Conservation (phyloP, 2,797 vertebrate genomes). For the Intellagama lesueurii region DNA sequence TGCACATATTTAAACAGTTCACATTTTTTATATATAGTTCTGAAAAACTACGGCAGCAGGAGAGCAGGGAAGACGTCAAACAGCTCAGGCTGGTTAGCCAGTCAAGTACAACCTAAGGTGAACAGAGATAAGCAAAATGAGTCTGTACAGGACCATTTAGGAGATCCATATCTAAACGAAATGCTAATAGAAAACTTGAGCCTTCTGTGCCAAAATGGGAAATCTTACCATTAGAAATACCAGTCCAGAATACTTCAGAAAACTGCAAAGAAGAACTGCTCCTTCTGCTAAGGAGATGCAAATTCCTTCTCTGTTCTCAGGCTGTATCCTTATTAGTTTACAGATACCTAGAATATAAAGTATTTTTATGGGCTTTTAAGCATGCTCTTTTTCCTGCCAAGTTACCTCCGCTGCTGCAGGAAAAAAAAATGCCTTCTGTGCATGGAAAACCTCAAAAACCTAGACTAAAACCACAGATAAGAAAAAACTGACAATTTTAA, state of each 20-base stretch:
- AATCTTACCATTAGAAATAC: too few relatives aligned
- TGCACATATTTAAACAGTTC: neutral
- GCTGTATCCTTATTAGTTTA: neutral
- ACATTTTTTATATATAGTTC: slow-evolving; percentile 14
- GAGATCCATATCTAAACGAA: slow-evolving; percentile 10
- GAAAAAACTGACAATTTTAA: slow-evolving; percentile 21
- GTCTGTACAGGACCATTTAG: neutral
- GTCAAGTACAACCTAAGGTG: neutral
- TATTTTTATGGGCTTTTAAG: slow-evolving; percentile 29
- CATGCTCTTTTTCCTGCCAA: slow-evolving; percentile 36
- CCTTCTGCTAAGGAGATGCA: slow-evolving; percentile 16
- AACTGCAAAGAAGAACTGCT: neutral
- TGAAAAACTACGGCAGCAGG: neutral
- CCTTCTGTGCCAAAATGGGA: too few relatives aligned
- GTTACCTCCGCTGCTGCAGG: neutral
- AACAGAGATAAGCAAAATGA: neutral
- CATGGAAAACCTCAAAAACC: slow-evolving; percentile 5
- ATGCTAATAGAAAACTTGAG: slow-evolving; percentile 13
- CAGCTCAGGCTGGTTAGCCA: neutral
- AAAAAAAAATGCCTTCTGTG: neutral
- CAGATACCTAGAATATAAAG: slow-evolving; percentile 10
- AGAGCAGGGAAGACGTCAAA: neutral
- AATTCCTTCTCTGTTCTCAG: neutral
- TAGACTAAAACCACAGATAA: slow-evolving; percentile 43
- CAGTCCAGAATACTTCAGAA: too few relatives aligned